Conservation (phyloP, 2,888 invertebrate genomes). For the Coelogynopora nodosa region DNA sequence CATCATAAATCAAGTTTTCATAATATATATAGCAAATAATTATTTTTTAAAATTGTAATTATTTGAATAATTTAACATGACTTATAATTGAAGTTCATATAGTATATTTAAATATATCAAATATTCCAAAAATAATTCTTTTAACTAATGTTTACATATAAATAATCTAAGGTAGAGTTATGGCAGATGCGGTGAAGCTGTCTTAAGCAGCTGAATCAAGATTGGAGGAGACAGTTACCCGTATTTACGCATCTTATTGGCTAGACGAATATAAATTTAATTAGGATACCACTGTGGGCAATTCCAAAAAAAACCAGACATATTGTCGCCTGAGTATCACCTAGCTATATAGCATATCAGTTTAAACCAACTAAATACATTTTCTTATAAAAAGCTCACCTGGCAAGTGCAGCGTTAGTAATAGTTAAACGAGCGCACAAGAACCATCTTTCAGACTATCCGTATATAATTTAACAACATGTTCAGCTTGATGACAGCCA, state of each 20-base stretch:
- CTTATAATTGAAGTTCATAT: no score
- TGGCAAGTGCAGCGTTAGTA: neutral
- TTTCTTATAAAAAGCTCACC: neutral
- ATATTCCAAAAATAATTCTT: no score
- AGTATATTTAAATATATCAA: neutral
- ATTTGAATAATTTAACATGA: no score
- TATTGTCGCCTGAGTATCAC: neutral
- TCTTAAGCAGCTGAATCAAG: no score
- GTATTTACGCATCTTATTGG: neutral
- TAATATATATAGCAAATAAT: no score
- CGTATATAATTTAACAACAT: neutral
- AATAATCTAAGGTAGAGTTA: no score
- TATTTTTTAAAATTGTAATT: no score
- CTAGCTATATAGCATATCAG: neutral
- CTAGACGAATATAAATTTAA: neutral
- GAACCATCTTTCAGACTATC: neutral
- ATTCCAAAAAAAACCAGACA: conserved; percentile 8
- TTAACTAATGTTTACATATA: no score
- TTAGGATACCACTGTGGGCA: neutral
- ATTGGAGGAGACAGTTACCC: neutral
- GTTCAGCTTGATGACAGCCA: neutral
- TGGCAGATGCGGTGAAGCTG: no score
- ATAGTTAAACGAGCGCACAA: neutral
- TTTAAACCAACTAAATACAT: neutral
- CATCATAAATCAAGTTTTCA: no score